These are phyloP conservation scores for Apodemia duryi DNA, from an alignment of 2,888 invertebrate species.

Conservation along the genomic window DNA sequence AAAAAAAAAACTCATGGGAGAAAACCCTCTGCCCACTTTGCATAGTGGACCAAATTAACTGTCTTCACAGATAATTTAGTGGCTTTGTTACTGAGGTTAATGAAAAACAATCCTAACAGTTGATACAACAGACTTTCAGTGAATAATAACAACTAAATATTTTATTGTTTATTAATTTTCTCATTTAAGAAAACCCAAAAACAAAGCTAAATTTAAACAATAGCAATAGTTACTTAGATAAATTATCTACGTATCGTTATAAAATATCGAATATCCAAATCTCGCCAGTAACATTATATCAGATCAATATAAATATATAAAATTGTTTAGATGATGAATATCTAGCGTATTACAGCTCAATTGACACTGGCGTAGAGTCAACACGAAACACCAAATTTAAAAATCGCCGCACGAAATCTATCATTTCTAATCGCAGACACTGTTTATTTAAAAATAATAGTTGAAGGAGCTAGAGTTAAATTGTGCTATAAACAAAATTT, in stretches of 20 bases:
- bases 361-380: not conserved
- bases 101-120: not conserved
- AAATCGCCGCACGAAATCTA: not conserved
- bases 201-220: conserved; percentile 60
- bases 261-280: conserved; percentile 58
- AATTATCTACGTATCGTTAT: conserved; percentile 46
- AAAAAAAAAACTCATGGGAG: too few relatives aligned
- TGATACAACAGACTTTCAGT: not conserved
- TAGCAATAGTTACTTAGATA: conserved; percentile 53
- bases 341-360: conserved; percentile 39
- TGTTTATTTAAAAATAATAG: not conserved
- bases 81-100: not conserved
- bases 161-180: conserved; percentile 30
- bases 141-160: conserved; percentile 13
- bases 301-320: conserved; percentile 65
- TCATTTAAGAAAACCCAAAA: conserved; percentile 59
- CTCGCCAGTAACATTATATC: conserved; percentile 56
- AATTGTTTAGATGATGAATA: conserved; percentile 41
- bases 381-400: not conserved
- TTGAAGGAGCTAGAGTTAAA: not conserved
- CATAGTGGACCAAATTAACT: too few relatives aligned
- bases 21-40: too few relatives aligned
- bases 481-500: not conserved
- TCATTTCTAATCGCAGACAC: not conserved
- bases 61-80: too few relatives aligned